These are phyloP conservation scores for Thyatira batis DNA, from an alignment of 2,888 invertebrate species.

Conservation along the genomic window DNA sequence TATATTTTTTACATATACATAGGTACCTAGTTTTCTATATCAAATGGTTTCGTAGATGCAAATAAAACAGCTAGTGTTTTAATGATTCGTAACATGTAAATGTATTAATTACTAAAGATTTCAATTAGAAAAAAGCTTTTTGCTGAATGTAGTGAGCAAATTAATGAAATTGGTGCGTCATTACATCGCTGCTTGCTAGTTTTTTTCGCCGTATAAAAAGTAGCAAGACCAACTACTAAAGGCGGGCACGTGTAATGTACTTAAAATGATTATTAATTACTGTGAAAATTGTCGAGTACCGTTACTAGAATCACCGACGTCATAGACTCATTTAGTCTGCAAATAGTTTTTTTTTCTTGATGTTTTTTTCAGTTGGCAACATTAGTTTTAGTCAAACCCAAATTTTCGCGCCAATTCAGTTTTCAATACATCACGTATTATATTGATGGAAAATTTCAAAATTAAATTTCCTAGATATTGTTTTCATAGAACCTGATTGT, in stretches of 20 bases:
- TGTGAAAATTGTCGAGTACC: not conserved
- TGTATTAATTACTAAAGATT: too few relatives aligned
- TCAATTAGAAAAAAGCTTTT: not conserved
- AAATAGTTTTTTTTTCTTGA: not conserved
- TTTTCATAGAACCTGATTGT: too few relatives aligned
- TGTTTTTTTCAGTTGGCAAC: not conserved
- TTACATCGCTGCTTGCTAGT: not conserved
- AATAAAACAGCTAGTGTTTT: too few relatives aligned
- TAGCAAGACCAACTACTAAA: not conserved
- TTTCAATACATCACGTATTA: not conserved
- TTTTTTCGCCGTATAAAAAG: not conserved
- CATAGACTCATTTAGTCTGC: not conserved
- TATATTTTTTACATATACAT: constrained; percentile 6
- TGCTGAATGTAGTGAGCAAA: not conserved
- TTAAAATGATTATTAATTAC: not conserved
- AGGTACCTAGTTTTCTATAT: not conserved
- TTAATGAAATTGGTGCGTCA: not conserved
- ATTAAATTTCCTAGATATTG: too few relatives aligned
- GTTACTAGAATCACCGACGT: not conserved
- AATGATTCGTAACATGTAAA: too few relatives aligned
- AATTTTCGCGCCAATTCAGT: not conserved
- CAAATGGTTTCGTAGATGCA: too few relatives aligned
- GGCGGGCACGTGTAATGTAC: constrained; percentile 1
- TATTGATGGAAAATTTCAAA: not conserved
- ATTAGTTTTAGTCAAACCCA: too few relatives aligned